Conservation (phyloP, 64 coral and sea anemone genomes). For the Catalaphyllia jardinei region DNA sequence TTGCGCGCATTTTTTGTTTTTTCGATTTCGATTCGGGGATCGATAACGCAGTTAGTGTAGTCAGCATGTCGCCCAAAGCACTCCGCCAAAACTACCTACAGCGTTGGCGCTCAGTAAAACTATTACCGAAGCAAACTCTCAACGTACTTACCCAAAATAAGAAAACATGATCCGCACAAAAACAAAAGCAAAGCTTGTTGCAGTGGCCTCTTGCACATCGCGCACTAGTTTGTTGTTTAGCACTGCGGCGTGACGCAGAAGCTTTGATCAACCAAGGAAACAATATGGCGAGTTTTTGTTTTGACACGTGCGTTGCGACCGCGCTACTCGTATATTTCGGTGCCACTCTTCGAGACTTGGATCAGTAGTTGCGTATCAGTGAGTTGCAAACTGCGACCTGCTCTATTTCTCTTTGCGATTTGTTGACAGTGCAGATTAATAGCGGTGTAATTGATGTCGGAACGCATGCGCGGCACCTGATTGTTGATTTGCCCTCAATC, state of each 20-base stretch:
- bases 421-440: conserved; percentile 7
- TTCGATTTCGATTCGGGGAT: background rate
- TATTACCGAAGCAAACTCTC: background rate
- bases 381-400: background rate
- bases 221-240: background rate
- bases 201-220: background rate
- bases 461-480: background rate
- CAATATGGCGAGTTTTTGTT: conserved; percentile 38
- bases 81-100: background rate
- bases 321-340: background rate
- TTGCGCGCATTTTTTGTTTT: background rate
- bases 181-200: background rate
- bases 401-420: conserved; percentile 4
- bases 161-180: conserved; percentile 21
- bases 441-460: background rate
- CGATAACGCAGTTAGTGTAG: background rate
- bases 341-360: background rate
- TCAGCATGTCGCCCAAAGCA: conserved; percentile 2
- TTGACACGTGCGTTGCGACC: conserved; percentile 3
- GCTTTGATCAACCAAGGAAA: conserved; percentile 7
- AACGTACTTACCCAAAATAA: conserved; percentile 4
- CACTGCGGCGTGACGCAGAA: background rate
- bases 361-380: background rate
- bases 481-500: background rate
- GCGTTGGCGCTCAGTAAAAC: background rate